These are phyloP conservation scores for Python bivittatus DNA, from an alignment of 2,113 vertebrate genomes.

Conservation along the genomic window DNA sequence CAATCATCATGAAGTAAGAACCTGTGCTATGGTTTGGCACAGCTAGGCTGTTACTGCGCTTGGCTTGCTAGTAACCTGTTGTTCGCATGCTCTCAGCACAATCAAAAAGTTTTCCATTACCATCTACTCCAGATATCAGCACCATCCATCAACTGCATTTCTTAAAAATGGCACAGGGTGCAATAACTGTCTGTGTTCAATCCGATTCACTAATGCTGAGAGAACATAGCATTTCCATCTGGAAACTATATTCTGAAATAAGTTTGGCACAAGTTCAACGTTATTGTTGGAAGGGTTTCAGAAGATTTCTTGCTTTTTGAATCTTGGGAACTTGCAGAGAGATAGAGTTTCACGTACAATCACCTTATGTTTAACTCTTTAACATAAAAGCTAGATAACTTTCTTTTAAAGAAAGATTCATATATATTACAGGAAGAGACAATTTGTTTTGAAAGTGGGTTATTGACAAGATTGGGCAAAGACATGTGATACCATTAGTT, in stretches of 20 bases:
- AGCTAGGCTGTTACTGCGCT: slow-evolving; percentile 22
- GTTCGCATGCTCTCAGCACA: slow-evolving; percentile 25
- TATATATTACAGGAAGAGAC: neutral
- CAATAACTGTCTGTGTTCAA: slow-evolving; percentile 47
- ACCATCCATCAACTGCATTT: slow-evolving; percentile 48
- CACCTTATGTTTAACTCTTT: accelerated
- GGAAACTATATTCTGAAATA: slow-evolving; percentile 55
- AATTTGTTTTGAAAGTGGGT: neutral
- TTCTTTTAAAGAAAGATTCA: neutral
- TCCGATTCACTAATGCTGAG: slow-evolving; percentile 29
- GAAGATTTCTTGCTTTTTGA: slow-evolving; percentile 51
- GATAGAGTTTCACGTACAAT: slow-evolving; percentile 31
- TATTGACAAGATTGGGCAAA: neutral
- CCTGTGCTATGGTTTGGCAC: slow-evolving; percentile 27
- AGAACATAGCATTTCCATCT: slow-evolving; percentile 46
- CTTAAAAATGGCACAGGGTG: slow-evolving; percentile 36
- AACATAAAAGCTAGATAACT: neutral
- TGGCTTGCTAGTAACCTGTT: slow-evolving; percentile 15
- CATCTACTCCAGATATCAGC: slow-evolving; percentile 22
- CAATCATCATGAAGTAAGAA: slow-evolving; percentile 13
- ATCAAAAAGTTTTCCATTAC: slow-evolving; percentile 47
- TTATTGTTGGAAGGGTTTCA: slow-evolving; percentile 62
- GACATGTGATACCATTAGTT: neutral
- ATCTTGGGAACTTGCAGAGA: slow-evolving; percentile 44
- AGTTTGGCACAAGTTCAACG: slow-evolving; percentile 49